Evolutionary conservation across 2,113 vertebrate genomes (phyloP).

Genomic region (Craseonycteris thonglongyai): DNA sequence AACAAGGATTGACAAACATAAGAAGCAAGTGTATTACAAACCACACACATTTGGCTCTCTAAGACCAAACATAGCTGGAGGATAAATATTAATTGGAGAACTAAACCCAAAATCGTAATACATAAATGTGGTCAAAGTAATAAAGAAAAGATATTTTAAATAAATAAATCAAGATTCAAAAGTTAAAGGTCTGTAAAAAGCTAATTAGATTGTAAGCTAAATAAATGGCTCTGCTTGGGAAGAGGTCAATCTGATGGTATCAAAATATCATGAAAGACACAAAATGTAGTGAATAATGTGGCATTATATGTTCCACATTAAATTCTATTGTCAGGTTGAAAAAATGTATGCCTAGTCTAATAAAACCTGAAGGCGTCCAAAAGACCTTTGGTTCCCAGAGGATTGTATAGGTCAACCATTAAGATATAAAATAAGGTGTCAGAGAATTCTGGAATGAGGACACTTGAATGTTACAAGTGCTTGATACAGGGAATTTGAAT

Average conservation of each 20-base stretch:
- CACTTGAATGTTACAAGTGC: neutral
- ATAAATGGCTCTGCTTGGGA: constrained; percentile 44
- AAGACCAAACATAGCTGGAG: constrained; percentile 48
- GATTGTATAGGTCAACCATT: neutral
- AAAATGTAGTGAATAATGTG: constrained; percentile 19
- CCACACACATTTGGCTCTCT: constrained; percentile 50
- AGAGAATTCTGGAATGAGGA: neutral
- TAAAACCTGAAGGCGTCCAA: neutral
- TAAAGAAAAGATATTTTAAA: constrained; percentile 52
- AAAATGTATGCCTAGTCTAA: neutral
- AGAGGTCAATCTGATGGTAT: constrained; percentile 2
- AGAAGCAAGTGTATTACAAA: constrained; percentile 53
- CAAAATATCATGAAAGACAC: constrained; percentile 39
- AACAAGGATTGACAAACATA: constrained; percentile 57
- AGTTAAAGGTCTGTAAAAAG: constrained; percentile 37
- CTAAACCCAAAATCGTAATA: constrained; percentile 61
- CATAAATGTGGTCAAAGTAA: constrained; percentile 11
- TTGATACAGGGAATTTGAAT: neutral
- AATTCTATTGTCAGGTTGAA: constrained; percentile 26
- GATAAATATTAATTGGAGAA: constrained; percentile 66
- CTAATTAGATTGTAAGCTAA: constrained; percentile 52
- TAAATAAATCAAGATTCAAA: constrained; percentile 54
- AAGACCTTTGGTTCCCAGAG: neutral
- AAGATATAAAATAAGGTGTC: neutral
- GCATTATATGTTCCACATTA: constrained; percentile 23